phyloP scores from a whole-genome alignment of 2,113 vertebrate genomes.

The zebrafish (Danio rerio) region DNA sequence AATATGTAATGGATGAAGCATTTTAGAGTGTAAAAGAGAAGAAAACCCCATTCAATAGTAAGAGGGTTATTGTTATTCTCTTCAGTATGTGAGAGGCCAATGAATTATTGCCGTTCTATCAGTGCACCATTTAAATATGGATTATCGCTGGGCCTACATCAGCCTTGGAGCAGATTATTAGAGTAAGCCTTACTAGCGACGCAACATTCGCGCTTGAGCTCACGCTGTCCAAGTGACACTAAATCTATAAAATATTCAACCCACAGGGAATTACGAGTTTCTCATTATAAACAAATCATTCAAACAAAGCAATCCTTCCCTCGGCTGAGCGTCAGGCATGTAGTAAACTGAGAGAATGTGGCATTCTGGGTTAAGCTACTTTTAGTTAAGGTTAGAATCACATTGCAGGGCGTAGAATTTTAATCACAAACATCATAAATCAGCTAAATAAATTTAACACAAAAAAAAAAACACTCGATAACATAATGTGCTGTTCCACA shows the following conservation, averaged over 20 bases:
- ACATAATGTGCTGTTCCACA: not conserved
- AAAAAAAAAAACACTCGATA: not conserved
- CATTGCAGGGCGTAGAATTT: slow-evolving; percentile 49
- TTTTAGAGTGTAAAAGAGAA: not conserved
- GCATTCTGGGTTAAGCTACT: slow-evolving; percentile 39
- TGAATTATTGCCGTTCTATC: slow-evolving; percentile 29
- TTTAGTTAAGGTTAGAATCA: slow-evolving; percentile 66
- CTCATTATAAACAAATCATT: slow-evolving; percentile 30
- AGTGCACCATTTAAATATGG: slow-evolving; percentile 25
- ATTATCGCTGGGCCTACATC: slow-evolving; percentile 35
- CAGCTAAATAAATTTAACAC: slow-evolving; percentile 8
- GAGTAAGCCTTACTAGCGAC: not conserved
- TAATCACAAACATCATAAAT: slow-evolving; percentile 60
- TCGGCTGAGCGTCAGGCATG: not conserved
- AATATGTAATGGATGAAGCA: not conserved
- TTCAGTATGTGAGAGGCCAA: not conserved
- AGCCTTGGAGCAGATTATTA: slow-evolving; percentile 21
- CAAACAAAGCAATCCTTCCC: not conserved
- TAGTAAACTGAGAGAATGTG: not conserved
- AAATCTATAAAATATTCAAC: slow-evolving; percentile 31
- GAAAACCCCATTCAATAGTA: not conserved
- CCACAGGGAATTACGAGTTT: not conserved
- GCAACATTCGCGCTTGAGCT: not conserved
- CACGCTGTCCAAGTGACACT: not conserved
- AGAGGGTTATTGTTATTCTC: slow-evolving; percentile 1